Conservation (phyloP, 2,797 vertebrate species). For the Petrocephalus schoutedeni region DNA sequence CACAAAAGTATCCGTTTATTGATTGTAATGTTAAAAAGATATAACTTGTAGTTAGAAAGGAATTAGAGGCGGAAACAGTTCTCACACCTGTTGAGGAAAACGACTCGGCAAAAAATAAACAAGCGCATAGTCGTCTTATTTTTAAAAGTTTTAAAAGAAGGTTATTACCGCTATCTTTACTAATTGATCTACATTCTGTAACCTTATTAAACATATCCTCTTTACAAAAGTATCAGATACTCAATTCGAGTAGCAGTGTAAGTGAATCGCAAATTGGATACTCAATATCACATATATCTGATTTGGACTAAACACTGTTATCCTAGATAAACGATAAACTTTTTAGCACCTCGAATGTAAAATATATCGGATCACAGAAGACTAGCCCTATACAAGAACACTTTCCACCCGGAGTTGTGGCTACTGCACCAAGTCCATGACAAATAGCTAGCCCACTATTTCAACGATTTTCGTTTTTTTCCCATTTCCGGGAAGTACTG, state of each 20-base stretch:
- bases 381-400: background rate
- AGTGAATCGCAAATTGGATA: background rate
- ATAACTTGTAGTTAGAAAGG: background rate
- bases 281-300: background rate
- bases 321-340: constrained; percentile 5
- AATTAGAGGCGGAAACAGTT: background rate
- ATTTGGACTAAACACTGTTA: background rate
- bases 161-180: background rate
- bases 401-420: background rate
- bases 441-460: constrained; percentile 20
- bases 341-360: background rate
- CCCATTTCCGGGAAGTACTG: constrained; percentile 60
- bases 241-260: constrained; percentile 8
- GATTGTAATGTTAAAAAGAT: background rate
- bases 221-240: constrained; percentile 12
- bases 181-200: background rate
- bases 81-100: constrained; percentile 1
- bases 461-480: constrained; percentile 40
- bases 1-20: background rate
- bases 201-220: background rate
- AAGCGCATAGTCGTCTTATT: background rate
- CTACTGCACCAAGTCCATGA: background rate
- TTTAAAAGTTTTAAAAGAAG: background rate
- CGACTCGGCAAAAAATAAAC: background rate
- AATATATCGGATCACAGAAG: background rate